Evolutionary conservation across 2,888 invertebrate genomes (phyloP).

Genomic region (Chironomus tentans): DNA sequence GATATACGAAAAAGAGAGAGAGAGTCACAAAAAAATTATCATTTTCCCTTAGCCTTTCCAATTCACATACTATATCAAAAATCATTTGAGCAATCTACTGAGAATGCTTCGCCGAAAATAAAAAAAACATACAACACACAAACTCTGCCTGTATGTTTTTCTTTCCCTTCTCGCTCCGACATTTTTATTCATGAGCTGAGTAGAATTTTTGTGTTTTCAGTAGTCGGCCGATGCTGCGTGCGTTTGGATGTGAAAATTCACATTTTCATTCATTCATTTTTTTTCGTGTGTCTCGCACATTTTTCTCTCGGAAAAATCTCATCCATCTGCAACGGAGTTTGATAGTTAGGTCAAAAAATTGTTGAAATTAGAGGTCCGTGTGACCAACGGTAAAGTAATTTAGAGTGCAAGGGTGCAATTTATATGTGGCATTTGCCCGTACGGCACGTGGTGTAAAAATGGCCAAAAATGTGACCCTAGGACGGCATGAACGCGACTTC

Average conservation of each 20-base stretch:
- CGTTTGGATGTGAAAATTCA: conserved; percentile 10
- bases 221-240: conserved; percentile 24
- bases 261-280: background rate
- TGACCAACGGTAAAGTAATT: no score
- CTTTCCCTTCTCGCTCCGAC: background rate
- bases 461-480: no score
- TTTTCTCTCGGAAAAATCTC: background rate
- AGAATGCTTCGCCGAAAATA: background rate
- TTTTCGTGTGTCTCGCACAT: background rate
- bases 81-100: background rate
- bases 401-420: no score
- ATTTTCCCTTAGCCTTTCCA: background rate
- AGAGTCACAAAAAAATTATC: no score
- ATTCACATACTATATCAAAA: background rate
- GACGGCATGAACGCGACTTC: no score
- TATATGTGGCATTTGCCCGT: no score
- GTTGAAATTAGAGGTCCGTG: no score
- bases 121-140: background rate
- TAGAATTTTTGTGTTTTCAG: background rate
- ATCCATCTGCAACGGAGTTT: background rate
- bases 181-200: conserved; percentile 3
- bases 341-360: background rate
- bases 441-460: no score
- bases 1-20: no score
- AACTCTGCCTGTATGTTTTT: background rate